Conservation (phyloP, 1,140 invertebrate genomes). For the Penaeus japonicus region DNA sequence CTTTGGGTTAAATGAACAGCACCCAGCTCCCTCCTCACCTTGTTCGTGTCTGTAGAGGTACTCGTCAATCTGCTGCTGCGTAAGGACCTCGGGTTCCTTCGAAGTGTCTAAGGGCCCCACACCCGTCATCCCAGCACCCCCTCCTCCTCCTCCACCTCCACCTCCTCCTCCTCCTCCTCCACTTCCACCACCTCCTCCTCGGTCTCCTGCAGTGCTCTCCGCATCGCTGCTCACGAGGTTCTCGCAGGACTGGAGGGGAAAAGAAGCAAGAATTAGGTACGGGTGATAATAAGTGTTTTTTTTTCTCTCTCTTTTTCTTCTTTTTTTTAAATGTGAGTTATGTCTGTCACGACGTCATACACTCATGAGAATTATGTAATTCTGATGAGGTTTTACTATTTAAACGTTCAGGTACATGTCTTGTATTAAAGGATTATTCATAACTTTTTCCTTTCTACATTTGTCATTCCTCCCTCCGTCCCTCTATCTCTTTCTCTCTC, state of each 20-base stretch:
- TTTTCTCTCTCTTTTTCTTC: background rate
- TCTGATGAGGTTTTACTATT: too few species aligned
- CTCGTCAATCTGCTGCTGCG: conserved; percentile 58
- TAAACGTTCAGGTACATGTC: too few species aligned
- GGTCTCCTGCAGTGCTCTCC: conserved; percentile 31
- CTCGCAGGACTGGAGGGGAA: conserved; percentile 63
- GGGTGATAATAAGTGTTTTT: background rate
- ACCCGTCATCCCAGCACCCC: conserved; percentile 39
- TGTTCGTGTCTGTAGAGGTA: conserved; percentile 62
- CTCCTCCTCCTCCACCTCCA: background rate
- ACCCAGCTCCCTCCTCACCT: conserved; percentile 29
- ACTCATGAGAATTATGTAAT: background rate
- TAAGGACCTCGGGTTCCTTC: conserved; percentile 55
- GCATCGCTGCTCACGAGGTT: conserved; percentile 60
- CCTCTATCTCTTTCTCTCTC: background rate
- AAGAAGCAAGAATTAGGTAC: background rate
- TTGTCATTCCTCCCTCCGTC: background rate
- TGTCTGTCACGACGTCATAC: too few species aligned
- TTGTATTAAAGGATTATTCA: too few species aligned
- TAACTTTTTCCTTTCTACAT: too few species aligned
- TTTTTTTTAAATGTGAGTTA: background rate
- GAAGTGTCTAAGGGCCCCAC: conserved; percentile 30
- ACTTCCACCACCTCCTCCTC: background rate
- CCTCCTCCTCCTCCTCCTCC: background rate
- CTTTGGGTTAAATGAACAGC: too few species aligned